Evolutionary conservation across 2,797 vertebrate species (phyloP).

Genomic region (Rallus crepitans): DNA sequence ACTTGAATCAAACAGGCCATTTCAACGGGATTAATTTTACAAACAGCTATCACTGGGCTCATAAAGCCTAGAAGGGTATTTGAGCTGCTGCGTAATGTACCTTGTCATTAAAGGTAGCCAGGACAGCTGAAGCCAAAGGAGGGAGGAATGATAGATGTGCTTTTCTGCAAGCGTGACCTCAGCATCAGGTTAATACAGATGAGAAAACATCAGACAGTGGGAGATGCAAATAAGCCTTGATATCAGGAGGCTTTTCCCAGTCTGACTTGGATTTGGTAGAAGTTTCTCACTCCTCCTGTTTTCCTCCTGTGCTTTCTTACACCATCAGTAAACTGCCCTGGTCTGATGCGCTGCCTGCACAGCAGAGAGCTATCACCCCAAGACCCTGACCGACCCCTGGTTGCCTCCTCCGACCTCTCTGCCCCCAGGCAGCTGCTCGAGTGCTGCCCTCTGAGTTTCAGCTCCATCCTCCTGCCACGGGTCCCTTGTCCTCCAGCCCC

Average conservation of each 20-base stretch:
- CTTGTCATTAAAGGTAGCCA: accelerated
- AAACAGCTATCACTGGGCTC: not conserved
- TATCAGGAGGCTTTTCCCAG: not conserved
- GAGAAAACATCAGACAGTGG: not conserved
- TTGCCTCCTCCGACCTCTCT: not conserved
- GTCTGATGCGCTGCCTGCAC: not conserved
- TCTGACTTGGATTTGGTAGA: not conserved
- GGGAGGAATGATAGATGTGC: not conserved
- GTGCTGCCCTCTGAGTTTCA: not conserved
- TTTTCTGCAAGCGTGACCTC: accelerated
- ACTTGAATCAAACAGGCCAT: not conserved
- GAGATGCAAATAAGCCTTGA: not conserved
- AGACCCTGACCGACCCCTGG: accelerated
- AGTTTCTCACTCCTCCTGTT: not conserved
- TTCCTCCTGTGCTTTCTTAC: not conserved
- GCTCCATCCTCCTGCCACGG: not conserved
- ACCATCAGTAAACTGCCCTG: accelerated
- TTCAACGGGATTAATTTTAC: constrained; percentile 10
- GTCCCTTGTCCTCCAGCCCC: not conserved
- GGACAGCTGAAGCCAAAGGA: not conserved
- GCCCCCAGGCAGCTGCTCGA: not conserved
- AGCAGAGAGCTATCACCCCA: accelerated
- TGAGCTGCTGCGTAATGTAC: not conserved
- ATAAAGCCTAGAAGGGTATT: not conserved
- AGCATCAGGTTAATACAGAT: not conserved